Base-by-base conservation (phyloP, 2,888 invertebrate species). In the Punctoribates punctum region DNA sequence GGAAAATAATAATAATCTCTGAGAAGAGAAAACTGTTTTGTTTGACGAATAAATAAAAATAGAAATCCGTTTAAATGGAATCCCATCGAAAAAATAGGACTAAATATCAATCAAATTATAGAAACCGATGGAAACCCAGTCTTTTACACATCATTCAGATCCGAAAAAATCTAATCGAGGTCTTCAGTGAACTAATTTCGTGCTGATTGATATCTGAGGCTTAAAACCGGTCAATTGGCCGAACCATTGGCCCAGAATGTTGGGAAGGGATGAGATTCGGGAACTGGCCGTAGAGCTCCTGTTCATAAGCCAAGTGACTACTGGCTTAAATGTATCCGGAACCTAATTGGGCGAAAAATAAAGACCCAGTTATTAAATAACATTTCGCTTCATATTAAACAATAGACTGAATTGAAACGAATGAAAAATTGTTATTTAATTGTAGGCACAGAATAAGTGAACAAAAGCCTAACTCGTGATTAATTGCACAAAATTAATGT, bases 291-390 rank as follows among this genome's bases (percentile, higher is more conserved):
- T 4, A 34, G 74, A 74, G 29, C 29, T 77, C 0, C 77, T 73
- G 17, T 77, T 77, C 51, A 77, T 65, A 15, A 77, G 74, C 78
- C 77, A 77, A 38, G 77, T 77, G 29, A 77, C 77, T 0, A 73
- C 76, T 48, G 77, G 77, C 25, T 51, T 77, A 38, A 77, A 77
- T 5, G 73, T 73, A 4, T 48, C 73, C 13, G 77, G 77, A 3
- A 75, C 75, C 75, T 75, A 25, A 25, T 60, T 34, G 25, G 3
- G 27, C 13, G 29, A 57, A 57, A 13, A 57, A 48, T 48, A 46
- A 11, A 46, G 8, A 46, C 15, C 8, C 15, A 46, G 48, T 48
- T 48, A 48, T n/a, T 48, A 48, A 48, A 17, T 48, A 6, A 17
- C 11, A 17, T 17, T 48, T 17, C 2, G n/a, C 11, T 48, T 15